Evolutionary conservation across 2,113 vertebrate genomes (phyloP).

Genomic region (Microtus richardsoni): DNA sequence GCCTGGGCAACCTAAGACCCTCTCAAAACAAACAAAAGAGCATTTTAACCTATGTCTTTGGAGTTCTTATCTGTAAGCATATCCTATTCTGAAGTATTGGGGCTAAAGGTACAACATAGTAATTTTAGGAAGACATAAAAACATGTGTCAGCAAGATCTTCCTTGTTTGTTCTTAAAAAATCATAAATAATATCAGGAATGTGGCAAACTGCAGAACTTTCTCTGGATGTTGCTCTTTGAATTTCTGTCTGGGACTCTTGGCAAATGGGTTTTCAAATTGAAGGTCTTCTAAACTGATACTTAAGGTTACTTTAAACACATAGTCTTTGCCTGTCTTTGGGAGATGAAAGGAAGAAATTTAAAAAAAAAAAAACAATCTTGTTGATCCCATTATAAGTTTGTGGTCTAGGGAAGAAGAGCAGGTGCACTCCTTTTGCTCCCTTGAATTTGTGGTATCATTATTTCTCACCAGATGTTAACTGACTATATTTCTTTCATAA

Average conservation of each 20-base stretch:
- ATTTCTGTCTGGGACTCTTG: background rate
- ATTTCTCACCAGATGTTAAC: slow-evolving; percentile 13
- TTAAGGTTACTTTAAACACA: background rate
- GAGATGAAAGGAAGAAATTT: too few species aligned
- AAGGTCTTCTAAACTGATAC: slow-evolving; percentile 39
- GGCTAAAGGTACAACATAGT: background rate
- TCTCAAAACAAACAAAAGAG: background rate
- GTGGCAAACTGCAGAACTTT: background rate
- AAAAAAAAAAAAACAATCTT: background rate
- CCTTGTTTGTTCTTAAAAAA: slow-evolving; percentile 32
- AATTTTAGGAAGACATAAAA: background rate
- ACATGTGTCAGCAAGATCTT: background rate
- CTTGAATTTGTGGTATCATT: background rate
- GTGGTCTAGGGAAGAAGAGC: background rate
- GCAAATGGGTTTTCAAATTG: background rate
- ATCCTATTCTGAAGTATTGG: background rate
- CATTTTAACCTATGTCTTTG: background rate
- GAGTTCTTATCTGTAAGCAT: background rate
- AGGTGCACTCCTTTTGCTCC: background rate
- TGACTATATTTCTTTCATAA: slow-evolving; percentile 71
- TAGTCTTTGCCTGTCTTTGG: background rate
- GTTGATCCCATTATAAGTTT: background rate
- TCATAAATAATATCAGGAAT: slow-evolving; percentile 7
- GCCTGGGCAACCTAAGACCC: background rate
- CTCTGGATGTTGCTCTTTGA: slow-evolving; percentile 16